Evolutionary conservation across 2,113 vertebrate species (phyloP).

Genomic region (Dasypus novemcinctus): DNA sequence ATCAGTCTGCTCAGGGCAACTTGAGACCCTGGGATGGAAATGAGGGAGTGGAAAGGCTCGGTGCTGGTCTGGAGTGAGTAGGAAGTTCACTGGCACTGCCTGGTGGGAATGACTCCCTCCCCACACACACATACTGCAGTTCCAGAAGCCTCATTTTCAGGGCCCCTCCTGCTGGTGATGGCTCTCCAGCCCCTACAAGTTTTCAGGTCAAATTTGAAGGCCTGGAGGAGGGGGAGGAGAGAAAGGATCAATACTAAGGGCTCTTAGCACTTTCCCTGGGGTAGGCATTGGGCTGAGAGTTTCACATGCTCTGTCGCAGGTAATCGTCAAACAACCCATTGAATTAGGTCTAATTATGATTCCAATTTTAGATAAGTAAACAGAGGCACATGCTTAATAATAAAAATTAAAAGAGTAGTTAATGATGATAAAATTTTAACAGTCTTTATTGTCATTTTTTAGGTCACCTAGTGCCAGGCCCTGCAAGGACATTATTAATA

Average conservation of each 20-base stretch:
- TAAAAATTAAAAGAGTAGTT: constrained; percentile 41
- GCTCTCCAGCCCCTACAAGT: neutral
- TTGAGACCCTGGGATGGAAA: neutral
- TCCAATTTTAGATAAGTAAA: constrained; percentile 41
- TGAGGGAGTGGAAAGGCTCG: neutral
- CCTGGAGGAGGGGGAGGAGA: neutral
- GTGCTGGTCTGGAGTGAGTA: neutral
- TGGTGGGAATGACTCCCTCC: neutral
- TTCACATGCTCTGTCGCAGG: constrained; percentile 11
- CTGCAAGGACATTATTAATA: neutral
- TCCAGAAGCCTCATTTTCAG: neutral
- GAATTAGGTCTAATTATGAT: constrained; percentile 27
- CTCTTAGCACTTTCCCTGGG: neutral
- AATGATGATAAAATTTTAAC: constrained; percentile 34
- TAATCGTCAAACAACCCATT: neutral
- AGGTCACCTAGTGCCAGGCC: neutral
- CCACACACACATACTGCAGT: neutral
- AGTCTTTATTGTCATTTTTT: neutral
- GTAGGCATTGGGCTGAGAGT: neutral
- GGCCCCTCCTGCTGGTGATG: neutral
- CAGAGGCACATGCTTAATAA: neutral
- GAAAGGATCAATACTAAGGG: neutral
- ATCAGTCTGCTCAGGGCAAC: neutral
- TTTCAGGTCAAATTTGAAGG: neutral
- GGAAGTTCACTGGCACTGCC: neutral